Evolutionary conservation across 2,888 invertebrate genomes (phyloP).

Genomic region (Thymelicus acteon): DNA sequence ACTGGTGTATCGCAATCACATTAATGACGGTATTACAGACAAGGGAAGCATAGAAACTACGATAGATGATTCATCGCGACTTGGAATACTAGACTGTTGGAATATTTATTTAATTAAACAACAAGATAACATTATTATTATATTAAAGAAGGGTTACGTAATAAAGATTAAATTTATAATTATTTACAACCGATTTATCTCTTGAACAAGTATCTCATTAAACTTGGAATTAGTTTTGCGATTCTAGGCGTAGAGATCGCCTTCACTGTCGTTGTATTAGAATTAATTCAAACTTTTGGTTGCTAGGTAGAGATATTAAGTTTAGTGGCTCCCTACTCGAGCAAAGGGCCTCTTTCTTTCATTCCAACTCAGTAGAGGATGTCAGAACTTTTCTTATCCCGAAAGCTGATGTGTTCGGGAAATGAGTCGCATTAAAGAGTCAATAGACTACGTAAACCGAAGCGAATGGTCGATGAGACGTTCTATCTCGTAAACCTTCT

Average conservation of each 20-base stretch:
- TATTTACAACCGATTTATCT: slow-evolving; percentile 67
- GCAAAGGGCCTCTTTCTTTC: slow-evolving; percentile 73
- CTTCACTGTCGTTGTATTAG: slow-evolving; percentile 72
- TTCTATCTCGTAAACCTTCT: slow-evolving; percentile 70
- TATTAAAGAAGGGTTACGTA: slow-evolving; percentile 34
- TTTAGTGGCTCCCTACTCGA: slow-evolving; percentile 64
- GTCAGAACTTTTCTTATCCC: slow-evolving; percentile 80
- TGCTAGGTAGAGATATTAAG: slow-evolving; percentile 79
- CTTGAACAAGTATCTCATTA: slow-evolving; percentile 72
- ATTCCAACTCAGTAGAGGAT: slow-evolving; percentile 58
- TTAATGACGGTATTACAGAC: slow-evolving; percentile 63
- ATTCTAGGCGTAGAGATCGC: slow-evolving; percentile 68
- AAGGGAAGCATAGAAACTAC: slow-evolving; percentile 51
- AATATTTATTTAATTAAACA: slow-evolving; percentile 36
- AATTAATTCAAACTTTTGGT: slow-evolving; percentile 75
- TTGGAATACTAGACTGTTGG: slow-evolving; percentile 5
- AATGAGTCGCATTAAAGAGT: slow-evolving; percentile 81
- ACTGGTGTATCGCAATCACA: slow-evolving; percentile 61
- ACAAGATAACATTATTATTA: slow-evolving; percentile 39
- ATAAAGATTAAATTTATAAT: slow-evolving; percentile 55
- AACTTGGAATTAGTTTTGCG: slow-evolving; percentile 75
- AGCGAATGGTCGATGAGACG: slow-evolving; percentile 74
- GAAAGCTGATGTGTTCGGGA: slow-evolving; percentile 76
- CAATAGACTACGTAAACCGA: slow-evolving; percentile 74
- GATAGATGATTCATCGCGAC: slow-evolving; percentile 42